Evolutionary conservation across 2,797 vertebrate species (phyloP).

Genomic region (Platalea minor): DNA sequence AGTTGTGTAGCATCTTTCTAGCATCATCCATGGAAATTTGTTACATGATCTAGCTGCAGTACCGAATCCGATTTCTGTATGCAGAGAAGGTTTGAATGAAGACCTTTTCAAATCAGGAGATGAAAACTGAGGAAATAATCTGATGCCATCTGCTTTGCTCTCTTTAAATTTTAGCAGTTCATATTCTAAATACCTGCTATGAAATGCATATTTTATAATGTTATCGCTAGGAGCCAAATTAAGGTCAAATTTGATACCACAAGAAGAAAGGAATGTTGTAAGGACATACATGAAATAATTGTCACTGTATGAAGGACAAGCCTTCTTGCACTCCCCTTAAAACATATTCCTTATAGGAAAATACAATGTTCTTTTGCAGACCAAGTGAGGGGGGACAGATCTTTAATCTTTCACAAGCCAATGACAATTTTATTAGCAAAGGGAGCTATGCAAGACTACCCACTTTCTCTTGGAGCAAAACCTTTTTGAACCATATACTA

Average conservation of each 20-base stretch:
- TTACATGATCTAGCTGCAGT: background rate
- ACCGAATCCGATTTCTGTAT: background rate
- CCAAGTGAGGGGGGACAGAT: background rate
- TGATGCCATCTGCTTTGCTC: background rate
- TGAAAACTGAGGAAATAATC: background rate
- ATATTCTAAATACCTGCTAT: background rate
- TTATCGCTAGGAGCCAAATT: background rate
- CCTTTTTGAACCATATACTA: background rate
- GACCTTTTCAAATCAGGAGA: background rate
- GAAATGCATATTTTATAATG: background rate
- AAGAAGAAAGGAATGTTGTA: background rate
- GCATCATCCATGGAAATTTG: background rate
- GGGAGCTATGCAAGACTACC: background rate
- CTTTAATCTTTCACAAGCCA: slow-evolving; percentile 22
- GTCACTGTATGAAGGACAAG: background rate
- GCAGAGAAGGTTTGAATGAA: background rate
- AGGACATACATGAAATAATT: background rate
- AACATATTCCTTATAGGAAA: background rate
- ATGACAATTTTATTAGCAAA: slow-evolving; percentile 29
- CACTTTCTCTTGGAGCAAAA: background rate
- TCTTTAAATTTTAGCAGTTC: background rate
- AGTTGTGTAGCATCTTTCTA: background rate
- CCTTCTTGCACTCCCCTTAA: background rate
- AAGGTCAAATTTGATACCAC: background rate
- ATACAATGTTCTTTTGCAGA: background rate